Percentiles rank a stretch among this genome's conserved stretches.
Conservation (phyloP, 2,113 vertebrate species). For the Hiodon alosoides region DNA sequence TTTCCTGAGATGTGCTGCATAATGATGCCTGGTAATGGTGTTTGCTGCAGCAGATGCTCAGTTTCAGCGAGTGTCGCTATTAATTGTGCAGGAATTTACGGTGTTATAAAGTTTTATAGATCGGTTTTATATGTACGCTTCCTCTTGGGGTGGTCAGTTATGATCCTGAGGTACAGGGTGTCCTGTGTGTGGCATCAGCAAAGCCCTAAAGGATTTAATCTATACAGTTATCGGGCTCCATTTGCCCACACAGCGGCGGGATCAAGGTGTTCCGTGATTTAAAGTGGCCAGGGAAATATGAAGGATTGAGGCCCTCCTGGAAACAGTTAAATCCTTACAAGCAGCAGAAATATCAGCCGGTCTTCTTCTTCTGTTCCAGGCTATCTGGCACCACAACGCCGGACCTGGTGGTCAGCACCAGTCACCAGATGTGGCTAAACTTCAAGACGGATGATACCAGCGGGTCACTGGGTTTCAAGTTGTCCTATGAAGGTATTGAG, state of each 20-base stretch:
- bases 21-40: conserved; percentile 49
- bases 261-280: conserved; percentile 11
- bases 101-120: conserved; percentile 63
- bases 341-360: neutral
- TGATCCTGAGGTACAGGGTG: neutral
- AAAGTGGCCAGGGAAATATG: conserved; percentile 14
- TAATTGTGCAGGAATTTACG: conserved; percentile 62
- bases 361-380: conserved; percentile 52
- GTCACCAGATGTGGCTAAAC: conserved; percentile 98
- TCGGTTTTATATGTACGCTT: conserved; percentile 46
- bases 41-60: conserved; percentile 54
- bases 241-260: conserved; percentile 24
- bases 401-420: conserved; percentile 94
- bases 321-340: neutral
- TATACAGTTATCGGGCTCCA: conserved; percentile 39
- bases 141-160: conserved; percentile 25
- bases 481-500: conserved; percentile 83
- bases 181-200: conserved; percentile 19
- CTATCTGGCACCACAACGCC: conserved; percentile 88
- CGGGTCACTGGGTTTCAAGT: conserved; percentile 91
- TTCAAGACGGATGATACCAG: conserved; percentile 95
- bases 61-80: conserved; percentile 58
- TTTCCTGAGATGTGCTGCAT: conserved; percentile 36
- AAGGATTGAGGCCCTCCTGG: neutral
- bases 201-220: conserved; percentile 37